phyloP scores from a whole-genome alignment of 2,113 vertebrate species.

The Nothoprocta perdicaria region DNA sequence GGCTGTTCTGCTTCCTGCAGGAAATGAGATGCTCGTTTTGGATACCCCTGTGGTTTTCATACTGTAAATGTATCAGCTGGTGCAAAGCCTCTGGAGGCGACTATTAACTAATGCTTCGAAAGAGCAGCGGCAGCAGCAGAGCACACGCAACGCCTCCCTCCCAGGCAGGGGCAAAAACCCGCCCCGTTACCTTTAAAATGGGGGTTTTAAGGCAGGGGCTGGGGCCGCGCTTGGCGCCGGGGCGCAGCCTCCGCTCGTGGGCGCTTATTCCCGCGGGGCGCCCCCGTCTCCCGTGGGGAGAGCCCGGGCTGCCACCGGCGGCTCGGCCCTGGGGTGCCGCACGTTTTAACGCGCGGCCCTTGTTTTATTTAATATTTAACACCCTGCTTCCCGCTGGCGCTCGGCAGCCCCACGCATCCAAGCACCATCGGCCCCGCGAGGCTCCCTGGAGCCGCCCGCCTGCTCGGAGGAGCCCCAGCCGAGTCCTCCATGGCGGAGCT shows the following conservation, averaged over 20 bases:
- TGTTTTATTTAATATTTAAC: neutral
- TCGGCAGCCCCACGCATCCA: no score
- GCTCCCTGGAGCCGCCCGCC: neutral
- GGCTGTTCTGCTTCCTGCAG: conserved; percentile 58
- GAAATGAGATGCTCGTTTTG: conserved; percentile 61
- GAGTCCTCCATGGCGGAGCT: neutral
- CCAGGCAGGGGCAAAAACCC: neutral
- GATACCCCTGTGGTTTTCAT: conserved; percentile 59
- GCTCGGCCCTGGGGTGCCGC: neutral
- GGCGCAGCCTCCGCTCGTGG: neutral
- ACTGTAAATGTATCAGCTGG: conserved; percentile 50
- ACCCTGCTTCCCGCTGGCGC: neutral
- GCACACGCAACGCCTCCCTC: neutral
- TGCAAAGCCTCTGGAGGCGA: conserved; percentile 58
- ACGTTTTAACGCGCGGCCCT: neutral
- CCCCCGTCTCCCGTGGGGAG: no score
- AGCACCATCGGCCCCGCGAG: no score
- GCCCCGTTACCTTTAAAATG: neutral
- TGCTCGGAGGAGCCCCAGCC: neutral
- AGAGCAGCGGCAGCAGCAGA: neutral
- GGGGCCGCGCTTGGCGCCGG: neutral
- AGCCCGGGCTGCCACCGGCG: no score
- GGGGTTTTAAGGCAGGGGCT: neutral
- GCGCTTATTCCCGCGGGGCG: no score
- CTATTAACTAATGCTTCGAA: conserved; percentile 65